Percentiles rank a stretch among this genome's conserved stretches.
phyloP scores from a whole-genome alignment of 2,113 vertebrate genomes.

The Nycticebus coucang region DNA sequence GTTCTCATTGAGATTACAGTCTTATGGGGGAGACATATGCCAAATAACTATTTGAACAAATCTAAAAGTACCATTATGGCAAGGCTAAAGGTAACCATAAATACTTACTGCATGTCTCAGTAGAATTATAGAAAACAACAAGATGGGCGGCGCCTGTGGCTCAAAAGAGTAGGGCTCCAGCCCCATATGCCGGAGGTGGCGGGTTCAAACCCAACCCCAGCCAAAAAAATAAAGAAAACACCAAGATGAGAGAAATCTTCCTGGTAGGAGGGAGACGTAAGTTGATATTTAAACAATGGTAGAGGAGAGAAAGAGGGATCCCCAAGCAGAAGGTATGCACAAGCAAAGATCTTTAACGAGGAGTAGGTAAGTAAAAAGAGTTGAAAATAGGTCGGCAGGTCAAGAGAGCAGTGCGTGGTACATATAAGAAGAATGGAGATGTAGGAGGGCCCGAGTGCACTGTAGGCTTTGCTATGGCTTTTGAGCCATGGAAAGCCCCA shows the following conservation, averaged over 20 bases:
- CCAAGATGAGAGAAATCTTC: background rate
- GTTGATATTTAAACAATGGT: constrained; percentile 14
- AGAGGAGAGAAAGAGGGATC: background rate
- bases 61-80: background rate
- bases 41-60: constrained; percentile 4
- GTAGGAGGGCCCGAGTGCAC: background rate
- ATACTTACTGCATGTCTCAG: background rate
- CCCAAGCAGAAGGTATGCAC: background rate
- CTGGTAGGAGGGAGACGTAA: background rate
- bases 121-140: background rate
- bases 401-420: background rate
- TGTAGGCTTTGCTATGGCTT: background rate
- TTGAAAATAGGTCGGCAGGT: background rate
- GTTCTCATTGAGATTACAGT: background rate
- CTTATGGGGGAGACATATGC: background rate
- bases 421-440: background rate
- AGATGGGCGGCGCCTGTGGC: background rate
- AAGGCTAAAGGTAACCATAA: background rate
- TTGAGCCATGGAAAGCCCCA: background rate
- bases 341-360: background rate
- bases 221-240: background rate
- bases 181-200: too few species aligned
- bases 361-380: background rate
- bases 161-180: too few species aligned
- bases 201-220: too few species aligned